Base-by-base conservation (phyloP, 2,113 vertebrate genomes). In the Aegotheles bennettii region DNA sequence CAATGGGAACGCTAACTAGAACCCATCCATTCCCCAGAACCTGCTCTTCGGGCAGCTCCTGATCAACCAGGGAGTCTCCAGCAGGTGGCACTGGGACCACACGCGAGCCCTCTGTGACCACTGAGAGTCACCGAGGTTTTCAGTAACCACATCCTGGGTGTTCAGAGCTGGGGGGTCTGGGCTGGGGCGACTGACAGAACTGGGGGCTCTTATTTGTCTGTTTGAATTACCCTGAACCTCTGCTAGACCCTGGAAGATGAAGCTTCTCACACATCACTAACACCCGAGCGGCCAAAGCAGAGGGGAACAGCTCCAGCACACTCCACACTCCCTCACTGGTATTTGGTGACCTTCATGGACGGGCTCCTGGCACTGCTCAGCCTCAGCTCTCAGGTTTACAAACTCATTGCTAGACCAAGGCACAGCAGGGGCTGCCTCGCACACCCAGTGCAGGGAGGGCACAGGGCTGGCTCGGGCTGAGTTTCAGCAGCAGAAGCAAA, bases 1-100 rank as follows among this genome's bases (percentile, higher is more conserved):
- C 5, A 2, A 3, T 1, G 50, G 63, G 42, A 54, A 43, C 0
- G 3, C n/a, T 14, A 2, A 6, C 1, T 5, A 18, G 33, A 43
- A 4, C 17, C 60, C 80, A 0, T 24, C 43, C 17, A 7, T 33
- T 35, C 16, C 6, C 35, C 12, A 16, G 4, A 45, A 15, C 33
- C 8, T 3, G 36, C 25, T 40, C 28, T 54, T 54, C 56, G 20
- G 43, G 47, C 56, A 75, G 65, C 87, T 65, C 82, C 4, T 9
- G 20, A 36, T 61, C 64, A 20, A 54, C 76, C 64, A 24, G 7
- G 24, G 9, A 63, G 38, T 51, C 43, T 57, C 96, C 96, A 93
- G 94, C 61, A 97, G 95, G 87, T 95, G 97, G 96, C 94, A 91
- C 68, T 82, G 71, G 81, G 29, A 51, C 67, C 87, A 33, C 51